Base-by-base conservation (phyloP, 1,140 invertebrate species). In the Maconellicoccus hirsutus region DNA sequence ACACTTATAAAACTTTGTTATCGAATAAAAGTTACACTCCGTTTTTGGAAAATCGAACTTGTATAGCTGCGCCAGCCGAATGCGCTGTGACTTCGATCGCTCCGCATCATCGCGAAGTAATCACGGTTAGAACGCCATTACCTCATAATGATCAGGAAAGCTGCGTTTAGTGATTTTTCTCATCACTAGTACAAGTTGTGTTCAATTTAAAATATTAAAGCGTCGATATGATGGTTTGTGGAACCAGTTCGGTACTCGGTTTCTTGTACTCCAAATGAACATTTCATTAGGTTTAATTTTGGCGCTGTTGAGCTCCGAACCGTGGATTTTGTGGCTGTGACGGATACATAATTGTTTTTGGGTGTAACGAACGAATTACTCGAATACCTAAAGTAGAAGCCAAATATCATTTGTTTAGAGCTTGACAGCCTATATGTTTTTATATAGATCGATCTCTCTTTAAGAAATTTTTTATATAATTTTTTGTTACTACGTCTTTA, bases 131-230 rank as follows among this genome's bases (percentile, higher is more conserved):
- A 75, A 92, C 89, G 27, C 90, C 89, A 0, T 80, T 92, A 1
- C 87, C 91, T 79, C 86, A 85, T 71, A 89, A 87, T 66, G 88
- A 89, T 77, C 90, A 91, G 78, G 90, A 92, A 77, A 91, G 89
- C 77, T 92, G 90, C 78, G 90, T 92, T 79, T 92, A 91, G 85
- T 75, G 76, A 59, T 69, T 38, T 70, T 70, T 25, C n/a, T n/a
- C n/a, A 8, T 61, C 4, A 8, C 8, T 61, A 8, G n/a, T 61
- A 61, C n/a, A 23, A n/a, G n/a, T n/a, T 19, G n/a, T n/a, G 59
- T 61, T 61, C 33, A 38, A 7, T 7, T 38, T 14, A 38, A 7
- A 38, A 7, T 38, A 14, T 38, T 7, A 38, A 7, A 38, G 14
- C 14, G 33, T 52, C 42, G 16, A 52, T 3, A 3, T 52, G 12